Evolutionary conservation across 2,888 invertebrate species (phyloP).

Genomic region (Chalcosyrphus nemorum): DNA sequence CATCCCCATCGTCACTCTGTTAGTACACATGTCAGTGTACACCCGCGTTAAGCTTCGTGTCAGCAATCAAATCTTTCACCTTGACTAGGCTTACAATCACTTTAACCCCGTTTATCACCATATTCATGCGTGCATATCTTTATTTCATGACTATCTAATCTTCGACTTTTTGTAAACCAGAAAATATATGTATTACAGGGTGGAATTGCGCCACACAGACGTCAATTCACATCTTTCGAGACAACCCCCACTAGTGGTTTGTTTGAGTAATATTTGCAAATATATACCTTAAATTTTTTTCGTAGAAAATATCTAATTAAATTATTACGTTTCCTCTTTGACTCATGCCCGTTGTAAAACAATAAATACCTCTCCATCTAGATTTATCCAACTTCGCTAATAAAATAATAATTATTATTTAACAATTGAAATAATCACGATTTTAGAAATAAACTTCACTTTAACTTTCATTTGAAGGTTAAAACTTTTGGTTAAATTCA

Average conservation of each 20-base stretch:
- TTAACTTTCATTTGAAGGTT: background rate
- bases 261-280: background rate
- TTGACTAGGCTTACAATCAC: background rate
- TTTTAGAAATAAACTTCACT: background rate
- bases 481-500: background rate
- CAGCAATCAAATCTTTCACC: background rate
- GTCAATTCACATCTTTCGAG: background rate
- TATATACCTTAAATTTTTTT: background rate
- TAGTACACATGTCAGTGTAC: too few relatives aligned
- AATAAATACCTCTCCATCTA: background rate
- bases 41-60: too few relatives aligned
- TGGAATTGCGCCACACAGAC: too few relatives aligned
- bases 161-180: background rate
- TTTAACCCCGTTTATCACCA: background rate
- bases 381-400: constrained; percentile 2
- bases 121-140: background rate
- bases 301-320: constrained; percentile 12
- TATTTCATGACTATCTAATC: background rate
- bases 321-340: background rate
- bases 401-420: background rate
- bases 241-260: background rate
- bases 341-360: background rate
- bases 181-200: too few relatives aligned
- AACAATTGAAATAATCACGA: background rate
- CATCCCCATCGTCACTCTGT: too few relatives aligned